Evolutionary conservation across 2,888 invertebrate species (phyloP), one percentile per base, ranked within the genome.

Genomic region (Parelbella ahira): DNA sequence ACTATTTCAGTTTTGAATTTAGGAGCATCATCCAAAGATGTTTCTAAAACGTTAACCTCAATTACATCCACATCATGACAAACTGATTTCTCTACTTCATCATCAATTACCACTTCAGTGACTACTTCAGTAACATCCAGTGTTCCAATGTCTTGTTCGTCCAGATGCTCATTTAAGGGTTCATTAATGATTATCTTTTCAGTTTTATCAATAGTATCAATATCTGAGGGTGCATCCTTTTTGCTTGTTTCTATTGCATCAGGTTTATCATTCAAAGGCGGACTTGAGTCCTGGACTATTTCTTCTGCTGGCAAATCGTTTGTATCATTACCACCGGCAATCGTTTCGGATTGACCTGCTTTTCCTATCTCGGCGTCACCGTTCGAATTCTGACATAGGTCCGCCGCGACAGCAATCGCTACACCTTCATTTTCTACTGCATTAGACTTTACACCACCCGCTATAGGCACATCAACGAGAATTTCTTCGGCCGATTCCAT

Each of bases 1-100:
- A 84, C 53, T 50, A 86, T 67, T 66, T 86, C 84, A 30, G 86
- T 87, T 55, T 82, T 68, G 63, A 84, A 83, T 44, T 54, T 50
- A 9, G 34, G 42, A 28, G 12, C 25, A 11, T 54, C 46, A 11
- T 44, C 25, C 15, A 32, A 19, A 20, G 39, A 44, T 20, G 48
- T 25, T 34, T 67, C 64, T 12, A 53, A 50, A 39, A 48, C 49
- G 33, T 51, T 55, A 38, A 58, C 56, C 43, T 63, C 50, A 27
- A 42, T 13, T 21, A 48, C 37, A 41, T 47, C 48, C 36, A 38
- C 45, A 39, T 48, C 54, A 36, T 44, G 44, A 36, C 23, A 39
- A 11, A 33, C 38, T 21, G 45, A 45, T 29, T 46, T 49, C 15
- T 49, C 50, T 38, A 58, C 15, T 7, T 28, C 27, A 49, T 34